These are phyloP conservation scores for Fulmarus glacialis DNA, from an alignment of 2,113 vertebrate genomes.

Conservation along the genomic window DNA sequence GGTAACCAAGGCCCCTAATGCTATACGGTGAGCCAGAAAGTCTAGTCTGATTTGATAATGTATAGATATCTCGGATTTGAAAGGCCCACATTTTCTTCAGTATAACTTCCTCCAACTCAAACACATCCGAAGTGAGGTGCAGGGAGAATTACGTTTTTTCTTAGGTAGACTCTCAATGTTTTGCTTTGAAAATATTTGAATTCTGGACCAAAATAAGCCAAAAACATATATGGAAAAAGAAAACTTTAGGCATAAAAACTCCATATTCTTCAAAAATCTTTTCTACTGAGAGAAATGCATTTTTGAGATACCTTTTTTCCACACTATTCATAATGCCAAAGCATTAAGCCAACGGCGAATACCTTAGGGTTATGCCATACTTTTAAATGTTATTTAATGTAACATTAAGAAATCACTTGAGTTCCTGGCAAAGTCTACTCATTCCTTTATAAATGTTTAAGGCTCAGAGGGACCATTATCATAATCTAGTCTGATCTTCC, in stretches of 20 bases:
- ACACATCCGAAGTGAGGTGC: neutral
- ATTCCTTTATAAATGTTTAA: slow-evolving; percentile 9
- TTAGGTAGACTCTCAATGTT: neutral
- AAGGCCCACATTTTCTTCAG: neutral
- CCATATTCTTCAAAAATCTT: neutral
- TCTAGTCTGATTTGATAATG: neutral
- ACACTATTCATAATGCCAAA: neutral
- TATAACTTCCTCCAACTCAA: neutral
- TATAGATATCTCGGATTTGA: neutral
- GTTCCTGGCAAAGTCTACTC: neutral
- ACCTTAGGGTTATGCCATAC: neutral
- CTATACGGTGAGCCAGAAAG: neutral
- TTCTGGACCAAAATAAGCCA: neutral
- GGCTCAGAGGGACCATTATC: neutral
- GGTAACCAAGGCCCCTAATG: neutral
- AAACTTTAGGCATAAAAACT: neutral
- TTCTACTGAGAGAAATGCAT: neutral
- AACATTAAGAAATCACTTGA: neutral
- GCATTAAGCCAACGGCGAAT: neutral
- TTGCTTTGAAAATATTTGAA: neutral
- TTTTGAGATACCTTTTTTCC: neutral
- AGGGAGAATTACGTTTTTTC: neutral
- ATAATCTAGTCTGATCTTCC: neutral
- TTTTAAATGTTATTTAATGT: neutral
- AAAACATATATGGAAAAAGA: neutral